Base-by-base conservation (phyloP, 1,140 invertebrate species). In the Lepidurus packardi region DNA sequence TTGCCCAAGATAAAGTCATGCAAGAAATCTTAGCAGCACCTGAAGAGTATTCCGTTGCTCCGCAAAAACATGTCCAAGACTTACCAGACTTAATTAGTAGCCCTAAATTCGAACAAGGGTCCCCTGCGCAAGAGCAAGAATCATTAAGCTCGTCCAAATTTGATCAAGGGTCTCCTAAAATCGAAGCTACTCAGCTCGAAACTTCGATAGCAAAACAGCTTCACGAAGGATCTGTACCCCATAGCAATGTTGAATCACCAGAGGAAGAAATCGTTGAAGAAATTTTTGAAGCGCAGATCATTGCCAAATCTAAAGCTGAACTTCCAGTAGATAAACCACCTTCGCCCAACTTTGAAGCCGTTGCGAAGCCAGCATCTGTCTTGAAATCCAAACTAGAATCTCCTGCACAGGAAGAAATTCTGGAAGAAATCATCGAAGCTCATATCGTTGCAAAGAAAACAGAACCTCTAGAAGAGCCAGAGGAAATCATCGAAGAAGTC, bases 371-470 rank as follows among this genome's bases (percentile, higher is more conserved):
- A 7, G 53, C 16, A 8, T 65, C 53, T 65, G 8, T 16, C 16
- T 16, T 65, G 13, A 65, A 65, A 21, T 65, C 53, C 8, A 21
- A 65, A 21, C 75, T 9, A 43, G 47, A 44, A 47, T 76, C 47
- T 10, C 9, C 11, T 6, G 43, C 43, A 24, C 24, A 77, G 43
- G 42, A 75, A 45, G 44, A 43, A 7, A 41, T 42, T 45, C 21
- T 75, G 34, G 74, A 75, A 41, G 74, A 75, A 45, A 75, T 75
- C 25, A 75, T 75, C 74, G 74, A 75, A 75, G 43, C 41, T 42
- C 16, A 42, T 41, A 43, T 42, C 9, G 11, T 43, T 3, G 24
- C 43, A 8, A 44, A 75, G 21, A 45, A 43, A 13, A 21, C 34
- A 2, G 44, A 75, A 41, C 42, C 74, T 21, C 21, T 45, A 13